Base-by-base conservation (phyloP, 2,888 invertebrate species). In the Anoplius nigerrimus region DNA sequence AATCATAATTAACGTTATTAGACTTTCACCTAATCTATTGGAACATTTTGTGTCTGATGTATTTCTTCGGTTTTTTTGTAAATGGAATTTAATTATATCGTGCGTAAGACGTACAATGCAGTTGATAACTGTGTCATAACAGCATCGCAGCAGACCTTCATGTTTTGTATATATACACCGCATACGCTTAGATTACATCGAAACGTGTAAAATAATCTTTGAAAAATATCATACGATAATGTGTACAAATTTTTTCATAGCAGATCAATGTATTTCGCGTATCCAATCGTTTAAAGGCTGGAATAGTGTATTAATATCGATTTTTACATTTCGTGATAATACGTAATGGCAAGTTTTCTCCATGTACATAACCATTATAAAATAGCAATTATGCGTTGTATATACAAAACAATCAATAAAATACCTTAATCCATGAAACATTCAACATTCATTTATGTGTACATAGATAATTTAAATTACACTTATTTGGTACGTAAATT, bases 161-260 rank as follows among this genome's bases (percentile, higher is more conserved):
- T 56, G 69, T 80, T 79, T 79, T 76, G 73, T 80, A 78, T 74
- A 77, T 74, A 76, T 56, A 62, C 64, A 62, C 65, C 62, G 43
- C 60, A 59, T 13, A 56, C 43, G 42, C 20, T 13, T n/a, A 48
- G n/a, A 18, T 48, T 3, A 48, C 5, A 48, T 8, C 43, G 27
- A 48, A 55, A 54, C 46, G 18, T 20, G 22, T 22, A 51, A 43
- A 34, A 34, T 34, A 34, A 34, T 1, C 27, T 55, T 27, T 15
- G 43, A 48, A 27, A 16, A 55, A 63, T 57, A 21, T 27, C 4
- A 8, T 11, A 13, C 6, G 11, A 34, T 34, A 34, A 1, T 34
- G 11, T 6, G 6, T 24, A 24, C 11, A 34, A 34, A 1, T 34
- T 34, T 34, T 6, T 34, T 6, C 34, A 34, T 34, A 34, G 11